Percentiles rank a stretch among this genome's conserved stretches.
These are phyloP conservation scores for Heteropelma amictum DNA, from an alignment of 2,888 invertebrate genomes.

Conservation along the genomic window DNA sequence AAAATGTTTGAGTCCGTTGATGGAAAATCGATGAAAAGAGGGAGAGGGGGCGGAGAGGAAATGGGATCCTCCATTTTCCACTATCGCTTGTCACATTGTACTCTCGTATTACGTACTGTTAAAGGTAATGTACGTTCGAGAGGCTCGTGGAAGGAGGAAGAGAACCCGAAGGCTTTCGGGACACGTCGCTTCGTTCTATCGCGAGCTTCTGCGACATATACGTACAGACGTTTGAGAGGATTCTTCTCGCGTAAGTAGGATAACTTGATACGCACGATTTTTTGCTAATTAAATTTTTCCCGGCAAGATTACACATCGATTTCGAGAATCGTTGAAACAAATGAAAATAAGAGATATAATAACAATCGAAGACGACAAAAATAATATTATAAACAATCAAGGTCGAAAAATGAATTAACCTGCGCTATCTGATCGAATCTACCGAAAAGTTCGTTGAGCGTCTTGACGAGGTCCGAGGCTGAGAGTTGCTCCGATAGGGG, in stretches of 20 bases:
- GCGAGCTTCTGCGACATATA: not conserved
- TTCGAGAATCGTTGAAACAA: too few species aligned
- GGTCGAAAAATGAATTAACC: slow-evolving; percentile 84
- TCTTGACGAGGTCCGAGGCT: slow-evolving; percentile 96
- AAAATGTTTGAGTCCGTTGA: not conserved
- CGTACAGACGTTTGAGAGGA: not conserved
- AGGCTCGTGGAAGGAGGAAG: slow-evolving; percentile 1
- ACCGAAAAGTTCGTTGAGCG: slow-evolving; percentile 97
- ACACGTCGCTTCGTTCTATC: not conserved
- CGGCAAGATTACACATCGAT: not conserved
- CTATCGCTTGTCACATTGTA: not conserved
- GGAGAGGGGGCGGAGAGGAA: not conserved
- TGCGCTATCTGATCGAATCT: slow-evolving; percentile 98
- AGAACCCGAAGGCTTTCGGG: slow-evolving; percentile 1
- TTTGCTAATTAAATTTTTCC: not conserved
- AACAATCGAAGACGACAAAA: not conserved
- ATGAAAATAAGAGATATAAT: not conserved
- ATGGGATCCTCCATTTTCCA: slow-evolving; percentile 15
- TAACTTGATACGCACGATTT: not conserved
- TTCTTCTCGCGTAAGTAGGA: not conserved
- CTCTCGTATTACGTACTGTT: slow-evolving; percentile 30
- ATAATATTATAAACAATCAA: not conserved
- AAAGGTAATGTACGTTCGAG: slow-evolving; percentile 23
- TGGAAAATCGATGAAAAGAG: slow-evolving; percentile 33
- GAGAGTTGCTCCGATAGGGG: slow-evolving; percentile 95